These are phyloP conservation scores for Steinernema khuongi DNA, from an alignment of 1,140 invertebrate genomes.

Conservation along the genomic window DNA sequence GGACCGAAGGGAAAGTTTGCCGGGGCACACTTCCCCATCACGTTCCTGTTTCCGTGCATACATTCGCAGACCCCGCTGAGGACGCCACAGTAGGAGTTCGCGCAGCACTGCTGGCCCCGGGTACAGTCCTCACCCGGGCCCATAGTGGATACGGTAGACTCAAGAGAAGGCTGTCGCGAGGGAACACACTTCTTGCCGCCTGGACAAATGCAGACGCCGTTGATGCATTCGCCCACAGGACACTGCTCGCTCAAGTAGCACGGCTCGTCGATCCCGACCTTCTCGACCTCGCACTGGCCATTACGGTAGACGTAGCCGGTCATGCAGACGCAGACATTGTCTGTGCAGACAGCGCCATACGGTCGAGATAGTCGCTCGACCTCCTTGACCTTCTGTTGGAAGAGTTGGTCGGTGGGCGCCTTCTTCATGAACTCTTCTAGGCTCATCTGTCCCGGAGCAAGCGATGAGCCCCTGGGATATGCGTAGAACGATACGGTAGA, in stretches of 20 bases:
- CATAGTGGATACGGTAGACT: slow-evolving; percentile 28
- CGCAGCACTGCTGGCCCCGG: slow-evolving; percentile 41
- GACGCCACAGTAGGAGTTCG: slow-evolving; percentile 50
- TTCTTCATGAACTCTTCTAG: neutral
- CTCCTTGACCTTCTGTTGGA: neutral
- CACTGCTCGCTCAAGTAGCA: slow-evolving; percentile 28
- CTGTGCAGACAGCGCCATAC: neutral
- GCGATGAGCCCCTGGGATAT: slow-evolving; percentile 17
- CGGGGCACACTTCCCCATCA: slow-evolving; percentile 29
- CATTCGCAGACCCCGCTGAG: slow-evolving; percentile 55
- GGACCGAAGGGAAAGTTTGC: slow-evolving; percentile 30
- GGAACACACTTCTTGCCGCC: slow-evolving; percentile 18
- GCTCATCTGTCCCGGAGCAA: neutral
- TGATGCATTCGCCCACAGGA: slow-evolving; percentile 39
- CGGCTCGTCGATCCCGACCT: slow-evolving; percentile 31
- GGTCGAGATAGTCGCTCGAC: neutral
- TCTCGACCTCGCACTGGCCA: slow-evolving; percentile 27
- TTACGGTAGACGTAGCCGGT: slow-evolving; percentile 4
- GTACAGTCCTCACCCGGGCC: slow-evolving; percentile 52
- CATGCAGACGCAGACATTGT: neutral
- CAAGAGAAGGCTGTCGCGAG: slow-evolving; percentile 21
- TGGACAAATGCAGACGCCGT: slow-evolving; percentile 41
- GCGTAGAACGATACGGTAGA: slow-evolving; percentile 32
- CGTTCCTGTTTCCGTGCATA: slow-evolving; percentile 48
- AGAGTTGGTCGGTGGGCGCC: slow-evolving; percentile 19